phyloP scores from a whole-genome alignment of 2,888 invertebrate species.

The Embidobia sp. region DNA sequence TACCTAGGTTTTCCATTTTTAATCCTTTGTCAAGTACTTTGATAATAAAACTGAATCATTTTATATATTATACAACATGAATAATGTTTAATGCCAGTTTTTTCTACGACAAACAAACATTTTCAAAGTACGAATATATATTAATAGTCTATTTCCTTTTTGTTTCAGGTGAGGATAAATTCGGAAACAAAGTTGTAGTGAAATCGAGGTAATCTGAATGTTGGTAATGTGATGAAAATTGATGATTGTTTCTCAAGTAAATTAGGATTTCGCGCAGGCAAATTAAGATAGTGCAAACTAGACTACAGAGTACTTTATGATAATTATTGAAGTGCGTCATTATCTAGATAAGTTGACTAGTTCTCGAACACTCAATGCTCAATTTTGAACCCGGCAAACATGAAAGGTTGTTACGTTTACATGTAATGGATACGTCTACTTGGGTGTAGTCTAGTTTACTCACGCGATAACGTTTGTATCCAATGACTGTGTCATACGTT shows the following conservation, averaged over 20 bases:
- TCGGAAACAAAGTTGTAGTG: not conserved
- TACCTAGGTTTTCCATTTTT: too few species aligned
- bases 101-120: too few species aligned
- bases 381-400: slow-evolving; percentile 64
- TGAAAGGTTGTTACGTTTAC: slow-evolving; percentile 63
- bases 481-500: slow-evolving; percentile 49
- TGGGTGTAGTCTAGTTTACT: slow-evolving; percentile 70
- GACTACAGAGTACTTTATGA: slow-evolving; percentile 32
- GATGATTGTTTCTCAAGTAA: slow-evolving; percentile 36
- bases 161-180: slow-evolving; percentile 26
- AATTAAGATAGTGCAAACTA: slow-evolving; percentile 27
- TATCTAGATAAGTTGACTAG: slow-evolving; percentile 58
- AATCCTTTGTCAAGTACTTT: too few species aligned
- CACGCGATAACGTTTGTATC: slow-evolving; percentile 70
- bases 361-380: slow-evolving; percentile 54
- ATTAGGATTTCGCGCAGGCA: slow-evolving; percentile 29
- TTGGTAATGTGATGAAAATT: slow-evolving; percentile 40
- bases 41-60: too few species aligned
- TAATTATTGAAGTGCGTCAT: slow-evolving; percentile 51
- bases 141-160: slow-evolving; percentile 1
- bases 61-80: too few species aligned
- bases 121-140: too few species aligned
- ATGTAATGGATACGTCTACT: slow-evolving; percentile 73
- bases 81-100: too few species aligned
- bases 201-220: slow-evolving; percentile 25